Base-by-base conservation (phyloP, 2,113 vertebrate genomes). In the Ceyx margarethae region DNA sequence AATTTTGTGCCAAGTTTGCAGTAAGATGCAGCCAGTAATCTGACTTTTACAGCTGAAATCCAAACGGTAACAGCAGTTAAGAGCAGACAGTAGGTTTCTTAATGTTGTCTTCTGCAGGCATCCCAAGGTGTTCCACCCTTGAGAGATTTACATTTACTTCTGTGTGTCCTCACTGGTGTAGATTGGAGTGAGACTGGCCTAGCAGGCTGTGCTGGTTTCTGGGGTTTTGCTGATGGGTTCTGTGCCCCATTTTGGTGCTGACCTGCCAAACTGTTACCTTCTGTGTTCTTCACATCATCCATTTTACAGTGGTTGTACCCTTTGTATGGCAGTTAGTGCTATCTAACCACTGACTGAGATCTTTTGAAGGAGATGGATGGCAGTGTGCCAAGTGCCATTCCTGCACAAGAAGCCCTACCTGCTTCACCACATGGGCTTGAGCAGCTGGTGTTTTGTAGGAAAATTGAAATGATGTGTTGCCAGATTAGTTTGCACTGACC, bases 1-100 rank as follows among this genome's bases (percentile, higher is more conserved):
- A 13, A 40, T 82, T 54, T 4, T n/a, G 67, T 95, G 94, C 92
- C 95, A 96, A 94, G 68, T 83, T 92, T 95, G 60, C 81, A 67
- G 57, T 64, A 80, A 82, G 50, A 33, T 91, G 58, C 71, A 77
- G 89, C 81, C 91, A 85, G 25, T 91, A 64, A 31, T 77, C 71
- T 89, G 53, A 3, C 74, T 93, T 91, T 61, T 85, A 60, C 80
- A 90, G 57, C 84, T 79, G 67, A 82, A 87, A 71, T 82, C 72
- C 65, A 42, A 60, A 87, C 56, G 79, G 48, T 57, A 83, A 54
- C 50, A 82, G 75, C 60, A 33, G 35, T 50, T 50, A 64, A 78
- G 53, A 72, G 69, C 51, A 88, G 61, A 21, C 5, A 4, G 31
- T 62, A 84, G 53, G 9, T 33, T 71, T n/a, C 77, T 56, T 31